Evolutionary conservation across 1,140 invertebrate species (phyloP).

Genomic region (Brachionus rubens): DNA sequence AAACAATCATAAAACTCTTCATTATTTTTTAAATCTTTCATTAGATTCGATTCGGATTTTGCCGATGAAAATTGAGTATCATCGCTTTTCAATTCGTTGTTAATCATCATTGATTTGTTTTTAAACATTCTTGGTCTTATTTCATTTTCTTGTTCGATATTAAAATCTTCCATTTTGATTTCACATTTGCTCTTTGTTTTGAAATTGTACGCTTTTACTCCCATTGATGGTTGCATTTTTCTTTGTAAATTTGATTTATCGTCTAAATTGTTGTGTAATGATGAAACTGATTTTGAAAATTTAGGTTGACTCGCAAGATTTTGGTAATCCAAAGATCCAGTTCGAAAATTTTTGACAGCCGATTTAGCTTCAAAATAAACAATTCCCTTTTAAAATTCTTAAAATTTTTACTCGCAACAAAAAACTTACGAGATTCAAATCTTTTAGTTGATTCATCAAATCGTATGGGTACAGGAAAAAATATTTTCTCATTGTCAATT

Average conservation of each 20-base stretch:
- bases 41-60: constrained; percentile 25
- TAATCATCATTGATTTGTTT: constrained; percentile 5
- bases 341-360: neutral
- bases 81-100: neutral
- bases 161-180: neutral
- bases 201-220: constrained; percentile 21
- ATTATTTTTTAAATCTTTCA: neutral
- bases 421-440: neutral
- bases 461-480: neutral
- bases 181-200: neutral
- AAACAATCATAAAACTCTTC: constrained; percentile 24
- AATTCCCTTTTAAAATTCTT: neutral
- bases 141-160: neutral
- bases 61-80: neutral
- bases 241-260: neutral
- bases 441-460: neutral
- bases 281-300: neutral
- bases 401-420: no score
- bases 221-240: constrained; percentile 21
- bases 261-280: constrained; percentile 6
- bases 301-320: neutral
- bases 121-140: neutral
- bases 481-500: constrained; percentile 27
- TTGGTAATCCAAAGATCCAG: neutral
- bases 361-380: neutral